Evolutionary conservation across 2,888 invertebrate genomes (phyloP).

Genomic region (Oxystoma pomonae): DNA sequence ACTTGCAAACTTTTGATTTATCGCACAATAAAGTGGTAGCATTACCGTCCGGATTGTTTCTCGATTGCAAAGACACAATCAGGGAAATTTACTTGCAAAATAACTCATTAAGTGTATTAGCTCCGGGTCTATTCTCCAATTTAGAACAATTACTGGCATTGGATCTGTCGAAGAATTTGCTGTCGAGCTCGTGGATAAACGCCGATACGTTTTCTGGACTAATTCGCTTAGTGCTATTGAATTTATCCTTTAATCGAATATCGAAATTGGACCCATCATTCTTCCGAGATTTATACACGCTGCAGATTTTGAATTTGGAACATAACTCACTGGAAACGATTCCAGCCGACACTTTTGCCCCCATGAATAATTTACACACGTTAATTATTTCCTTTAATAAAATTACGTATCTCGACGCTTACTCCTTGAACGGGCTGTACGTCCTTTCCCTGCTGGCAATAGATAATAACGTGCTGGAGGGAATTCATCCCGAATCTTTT

Average conservation of each 20-base stretch:
- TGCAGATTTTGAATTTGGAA: slow-evolving; percentile 81
- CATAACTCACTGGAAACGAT: slow-evolving; percentile 80
- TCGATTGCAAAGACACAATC: slow-evolving; percentile 71
- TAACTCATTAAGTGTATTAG: slow-evolving; percentile 83
- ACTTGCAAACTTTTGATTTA: slow-evolving; percentile 80
- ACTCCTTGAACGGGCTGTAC: slow-evolving; percentile 82
- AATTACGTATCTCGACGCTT: slow-evolving; percentile 78
- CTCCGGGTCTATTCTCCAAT: slow-evolving; percentile 82
- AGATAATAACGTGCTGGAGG: slow-evolving; percentile 80
- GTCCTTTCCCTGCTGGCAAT: slow-evolving; percentile 80
- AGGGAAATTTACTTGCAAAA: slow-evolving; percentile 89
- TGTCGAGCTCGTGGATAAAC: slow-evolving; percentile 84
- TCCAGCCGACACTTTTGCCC: slow-evolving; percentile 82
- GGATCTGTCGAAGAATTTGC: slow-evolving; percentile 81
- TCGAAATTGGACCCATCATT: slow-evolving; percentile 76
- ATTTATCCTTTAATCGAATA: slow-evolving; percentile 81
- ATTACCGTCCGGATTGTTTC: slow-evolving; percentile 80
- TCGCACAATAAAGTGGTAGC: slow-evolving; percentile 88
- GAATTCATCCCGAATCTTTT: slow-evolving; percentile 83
- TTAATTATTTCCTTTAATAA: slow-evolving; percentile 82
- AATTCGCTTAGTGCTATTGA: slow-evolving; percentile 81
- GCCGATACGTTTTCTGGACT: slow-evolving; percentile 81
- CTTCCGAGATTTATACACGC: slow-evolving; percentile 80
- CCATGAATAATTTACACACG: slow-evolving; percentile 90
- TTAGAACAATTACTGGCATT: slow-evolving; percentile 75